Conservation (phyloP, 2,888 invertebrate species). For the Phytoseiulus persimilis region DNA sequence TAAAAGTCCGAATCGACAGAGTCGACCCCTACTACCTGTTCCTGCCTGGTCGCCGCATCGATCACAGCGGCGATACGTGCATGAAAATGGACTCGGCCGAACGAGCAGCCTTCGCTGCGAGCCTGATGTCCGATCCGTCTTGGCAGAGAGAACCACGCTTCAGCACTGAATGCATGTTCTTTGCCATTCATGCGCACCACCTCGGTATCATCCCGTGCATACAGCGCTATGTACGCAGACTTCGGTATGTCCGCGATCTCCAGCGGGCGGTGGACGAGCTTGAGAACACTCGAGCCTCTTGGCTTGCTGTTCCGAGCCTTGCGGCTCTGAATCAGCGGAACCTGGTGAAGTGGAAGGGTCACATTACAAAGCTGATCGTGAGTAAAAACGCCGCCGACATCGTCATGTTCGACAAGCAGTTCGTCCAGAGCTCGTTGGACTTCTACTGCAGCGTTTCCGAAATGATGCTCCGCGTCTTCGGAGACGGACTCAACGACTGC, state of each 20-base stretch:
- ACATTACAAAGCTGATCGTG: constrained; percentile 64
- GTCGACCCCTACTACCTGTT: constrained; percentile 80
- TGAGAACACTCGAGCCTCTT: constrained; percentile 68
- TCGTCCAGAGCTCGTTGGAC: constrained; percentile 70
- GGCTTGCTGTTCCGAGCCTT: constrained; percentile 54
- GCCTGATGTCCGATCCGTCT: constrained; percentile 54
- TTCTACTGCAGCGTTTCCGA: constrained; percentile 81
- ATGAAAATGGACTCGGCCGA: constrained; percentile 74
- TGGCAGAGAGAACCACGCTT: constrained; percentile 73
- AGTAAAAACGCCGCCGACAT: constrained; percentile 87
- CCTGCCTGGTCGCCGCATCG: constrained; percentile 57
- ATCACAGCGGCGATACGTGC: constrained; percentile 58
- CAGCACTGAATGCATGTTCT: constrained; percentile 92
- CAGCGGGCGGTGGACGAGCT: constrained; percentile 76
- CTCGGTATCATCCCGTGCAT: constrained; percentile 78
- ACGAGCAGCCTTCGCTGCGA: constrained; percentile 65
- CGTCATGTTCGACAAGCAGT: constrained; percentile 70
- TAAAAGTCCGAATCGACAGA: constrained; percentile 77
- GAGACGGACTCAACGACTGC: constrained; percentile 46
- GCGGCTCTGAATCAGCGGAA: not conserved
- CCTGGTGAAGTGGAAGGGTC: constrained; percentile 70
- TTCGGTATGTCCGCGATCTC: constrained; percentile 70
- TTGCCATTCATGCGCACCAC: constrained; percentile 88
- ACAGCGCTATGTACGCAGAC: constrained; percentile 69
- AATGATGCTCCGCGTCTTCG: constrained; percentile 57